These are phyloP conservation scores for Nyctalus aviator DNA, from an alignment of 2,797 vertebrate genomes.

Conservation along the genomic window DNA sequence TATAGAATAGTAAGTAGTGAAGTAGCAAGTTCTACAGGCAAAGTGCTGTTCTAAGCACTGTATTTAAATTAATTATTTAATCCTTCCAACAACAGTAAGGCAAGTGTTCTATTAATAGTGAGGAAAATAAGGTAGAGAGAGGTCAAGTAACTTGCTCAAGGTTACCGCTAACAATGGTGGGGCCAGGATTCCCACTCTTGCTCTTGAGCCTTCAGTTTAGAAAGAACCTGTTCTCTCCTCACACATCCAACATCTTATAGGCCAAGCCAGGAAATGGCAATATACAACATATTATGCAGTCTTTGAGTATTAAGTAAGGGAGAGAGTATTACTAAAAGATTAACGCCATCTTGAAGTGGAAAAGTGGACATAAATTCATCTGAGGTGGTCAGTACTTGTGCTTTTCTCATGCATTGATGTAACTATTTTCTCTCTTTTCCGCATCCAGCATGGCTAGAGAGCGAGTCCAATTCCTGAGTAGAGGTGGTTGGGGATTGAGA, in stretches of 20 bases:
- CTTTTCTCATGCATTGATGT: background rate
- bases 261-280: background rate
- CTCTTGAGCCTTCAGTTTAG: background rate
- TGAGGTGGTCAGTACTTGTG: background rate
- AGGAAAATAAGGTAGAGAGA: background rate
- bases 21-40: background rate
- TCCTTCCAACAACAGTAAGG: background rate
- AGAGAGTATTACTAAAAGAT: background rate
- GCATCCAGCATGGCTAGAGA: too few species aligned
- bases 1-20: background rate
- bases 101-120: background rate
- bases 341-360: background rate
- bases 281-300: background rate
- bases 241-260: background rate
- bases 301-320: background rate
- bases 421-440: too few species aligned
- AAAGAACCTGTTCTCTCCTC: background rate
- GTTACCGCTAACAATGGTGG: background rate
- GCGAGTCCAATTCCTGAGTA: too few species aligned
- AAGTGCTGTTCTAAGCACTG: background rate
- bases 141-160: background rate
- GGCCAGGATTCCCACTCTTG: background rate
- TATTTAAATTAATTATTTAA: slow-evolving; percentile 35
- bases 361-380: background rate
- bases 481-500: too few species aligned